These are phyloP conservation scores for Tragelaphus scriptus DNA, from an alignment of 2,113 vertebrate genomes.

Conservation along the genomic window DNA sequence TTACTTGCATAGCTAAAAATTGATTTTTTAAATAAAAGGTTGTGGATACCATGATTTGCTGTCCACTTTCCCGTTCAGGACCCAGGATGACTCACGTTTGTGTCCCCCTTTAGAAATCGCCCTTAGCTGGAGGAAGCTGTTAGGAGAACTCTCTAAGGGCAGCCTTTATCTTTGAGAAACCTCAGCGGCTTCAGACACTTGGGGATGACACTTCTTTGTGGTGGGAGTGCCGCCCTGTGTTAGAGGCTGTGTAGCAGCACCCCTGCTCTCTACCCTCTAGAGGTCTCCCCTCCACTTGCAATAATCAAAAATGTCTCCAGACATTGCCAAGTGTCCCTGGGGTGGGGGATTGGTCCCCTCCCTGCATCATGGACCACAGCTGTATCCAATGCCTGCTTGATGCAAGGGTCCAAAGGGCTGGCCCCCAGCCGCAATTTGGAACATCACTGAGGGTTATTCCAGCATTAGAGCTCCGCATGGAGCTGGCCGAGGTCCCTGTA, in stretches of 20 bases:
- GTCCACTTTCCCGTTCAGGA: neutral
- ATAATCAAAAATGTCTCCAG: neutral
- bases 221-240: neutral
- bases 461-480: neutral
- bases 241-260: rapidly evolving
- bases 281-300: neutral
- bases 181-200: neutral
- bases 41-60: neutral
- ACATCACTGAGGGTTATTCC: neutral
- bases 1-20: neutral
- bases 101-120: neutral
- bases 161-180: neutral
- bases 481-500: neutral
- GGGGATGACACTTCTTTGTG: too few relatives aligned
- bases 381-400: neutral
- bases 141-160: neutral
- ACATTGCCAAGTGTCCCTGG: neutral
- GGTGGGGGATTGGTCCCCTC: neutral
- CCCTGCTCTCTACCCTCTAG: neutral
- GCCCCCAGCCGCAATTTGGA: neutral
- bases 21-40: neutral
- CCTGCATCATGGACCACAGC: neutral
- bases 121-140: neutral
- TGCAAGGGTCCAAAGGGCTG: neutral
- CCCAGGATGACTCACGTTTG: neutral